These are phyloP conservation scores for Candoia aspera DNA, from an alignment of 2,113 vertebrate species.

Conservation along the genomic window DNA sequence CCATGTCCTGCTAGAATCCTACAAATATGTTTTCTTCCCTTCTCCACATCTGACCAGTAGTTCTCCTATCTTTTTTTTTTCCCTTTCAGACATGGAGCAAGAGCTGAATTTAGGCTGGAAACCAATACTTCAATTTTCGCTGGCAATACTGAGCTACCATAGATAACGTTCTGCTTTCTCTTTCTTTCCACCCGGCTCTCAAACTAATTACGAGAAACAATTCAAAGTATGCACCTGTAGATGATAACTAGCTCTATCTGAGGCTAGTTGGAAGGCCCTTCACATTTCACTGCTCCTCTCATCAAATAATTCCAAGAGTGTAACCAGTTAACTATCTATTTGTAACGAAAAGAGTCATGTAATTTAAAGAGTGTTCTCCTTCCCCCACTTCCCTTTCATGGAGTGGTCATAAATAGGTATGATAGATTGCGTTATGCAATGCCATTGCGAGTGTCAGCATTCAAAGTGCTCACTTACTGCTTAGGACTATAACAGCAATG, in stretches of 20 bases:
- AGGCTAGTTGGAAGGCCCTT: constrained; percentile 24
- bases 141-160: not conserved
- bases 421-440: constrained; percentile 65
- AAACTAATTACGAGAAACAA: constrained; percentile 18
- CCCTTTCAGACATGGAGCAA: not conserved
- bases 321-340: constrained; percentile 64
- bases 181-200: not conserved
- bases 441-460: constrained; percentile 64
- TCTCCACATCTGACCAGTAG: not conserved
- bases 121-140: not conserved
- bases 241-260: not conserved
- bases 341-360: constrained; percentile 62
- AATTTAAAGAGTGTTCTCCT: constrained; percentile 43
- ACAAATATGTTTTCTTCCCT: not conserved
- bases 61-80: not conserved
- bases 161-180: not conserved
- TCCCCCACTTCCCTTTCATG: constrained; percentile 1
- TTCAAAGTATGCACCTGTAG: not conserved
- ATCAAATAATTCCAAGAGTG: constrained; percentile 58
- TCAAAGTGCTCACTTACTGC: constrained; percentile 66
- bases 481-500: constrained; percentile 64
- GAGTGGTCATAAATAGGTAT: constrained; percentile 59
- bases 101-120: not conserved
- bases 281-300: constrained; percentile 34
- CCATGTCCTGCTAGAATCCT: not conserved